phyloP scores from a whole-genome alignment of 2,797 vertebrate genomes.

The Platyrinchus mystaceus region DNA sequence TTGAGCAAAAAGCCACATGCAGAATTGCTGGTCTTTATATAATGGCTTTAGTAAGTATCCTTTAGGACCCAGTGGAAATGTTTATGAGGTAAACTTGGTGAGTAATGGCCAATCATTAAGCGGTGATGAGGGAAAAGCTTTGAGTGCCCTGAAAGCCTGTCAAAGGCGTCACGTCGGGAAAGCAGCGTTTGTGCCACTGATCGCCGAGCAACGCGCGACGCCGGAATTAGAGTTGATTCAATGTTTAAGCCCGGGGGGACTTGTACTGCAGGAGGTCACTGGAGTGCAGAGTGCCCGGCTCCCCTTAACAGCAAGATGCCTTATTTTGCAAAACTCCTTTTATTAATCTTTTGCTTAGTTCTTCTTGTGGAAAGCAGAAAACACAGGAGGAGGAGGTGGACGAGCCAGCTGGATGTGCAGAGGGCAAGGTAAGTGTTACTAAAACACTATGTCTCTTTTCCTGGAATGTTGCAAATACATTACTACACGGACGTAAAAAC shows the following conservation, averaged over 20 bases:
- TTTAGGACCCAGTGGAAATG: conserved; percentile 66
- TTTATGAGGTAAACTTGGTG: conserved; percentile 48
- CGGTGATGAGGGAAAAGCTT: conserved; percentile 1
- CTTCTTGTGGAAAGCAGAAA: conserved; percentile 82
- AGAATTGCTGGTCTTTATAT: conserved; percentile 67
- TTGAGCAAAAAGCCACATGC: conserved; percentile 68
- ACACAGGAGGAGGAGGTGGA: conserved; percentile 82
- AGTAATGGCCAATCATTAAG: conserved; percentile 70
- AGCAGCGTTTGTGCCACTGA: not conserved
- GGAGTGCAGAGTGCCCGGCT: conserved; percentile 67
- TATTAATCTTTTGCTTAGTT: conserved; percentile 79
- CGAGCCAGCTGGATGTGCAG: conserved; percentile 75
- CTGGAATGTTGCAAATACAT: accelerated
- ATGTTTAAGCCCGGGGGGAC: conserved; percentile 64
- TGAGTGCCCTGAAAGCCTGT: not conserved
- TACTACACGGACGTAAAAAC: not conserved
- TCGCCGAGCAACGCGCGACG: not conserved
- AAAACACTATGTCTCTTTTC: not conserved
- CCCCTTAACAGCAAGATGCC: conserved; percentile 77
- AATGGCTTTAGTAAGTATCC: conserved; percentile 70
- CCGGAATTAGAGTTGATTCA: conserved; percentile 51
- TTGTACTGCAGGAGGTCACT: conserved; percentile 44
- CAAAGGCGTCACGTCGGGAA: not conserved
- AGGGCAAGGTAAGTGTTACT: conserved; percentile 80
- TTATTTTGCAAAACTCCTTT: conserved; percentile 73